Evolutionary conservation across 2,888 invertebrate genomes (phyloP).

Genomic region (Limnephilus marmoratus): DNA sequence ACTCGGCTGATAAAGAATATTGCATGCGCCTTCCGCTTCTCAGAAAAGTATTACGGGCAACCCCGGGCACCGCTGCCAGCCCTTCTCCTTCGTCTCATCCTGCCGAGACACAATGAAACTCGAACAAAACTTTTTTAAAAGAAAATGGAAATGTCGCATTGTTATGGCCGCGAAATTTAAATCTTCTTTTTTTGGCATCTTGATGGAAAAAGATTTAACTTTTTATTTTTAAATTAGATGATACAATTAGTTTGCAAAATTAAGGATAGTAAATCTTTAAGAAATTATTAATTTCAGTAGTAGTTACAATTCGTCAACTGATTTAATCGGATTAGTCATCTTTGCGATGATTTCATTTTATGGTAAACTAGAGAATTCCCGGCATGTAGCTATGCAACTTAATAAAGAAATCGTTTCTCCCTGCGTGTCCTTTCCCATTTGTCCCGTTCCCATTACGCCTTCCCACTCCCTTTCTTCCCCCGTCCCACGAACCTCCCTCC

Average conservation of each 20-base stretch:
- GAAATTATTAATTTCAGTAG: neutral
- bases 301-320: too few relatives aligned
- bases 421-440: too few relatives aligned
- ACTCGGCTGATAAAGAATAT: slow-evolving; percentile 53
- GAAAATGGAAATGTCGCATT: slow-evolving; percentile 58
- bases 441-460: too few relatives aligned
- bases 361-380: too few relatives aligned
- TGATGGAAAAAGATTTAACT: slow-evolving; percentile 50
- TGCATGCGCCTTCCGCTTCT: slow-evolving; percentile 48
- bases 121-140: slow-evolving; percentile 47
- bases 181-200: slow-evolving; percentile 46
- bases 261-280: neutral
- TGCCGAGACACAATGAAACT: slow-evolving; percentile 43
- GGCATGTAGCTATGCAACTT: too few relatives aligned
- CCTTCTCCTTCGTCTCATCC: neutral
- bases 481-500: too few relatives aligned
- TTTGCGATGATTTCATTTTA: too few relatives aligned
- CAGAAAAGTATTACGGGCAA: slow-evolving; percentile 43
- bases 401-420: too few relatives aligned
- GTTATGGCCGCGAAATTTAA: slow-evolving; percentile 49
- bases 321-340: too few relatives aligned
- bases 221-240: slow-evolving; percentile 34
- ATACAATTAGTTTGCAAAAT: slow-evolving; percentile 29
- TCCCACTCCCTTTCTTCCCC: too few relatives aligned
- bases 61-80: slow-evolving; percentile 27